Percentiles rank a stretch among this genome's conserved stretches.
Evolutionary conservation across 2,888 invertebrate genomes (phyloP).

Genomic region (Cotesia congregata): DNA sequence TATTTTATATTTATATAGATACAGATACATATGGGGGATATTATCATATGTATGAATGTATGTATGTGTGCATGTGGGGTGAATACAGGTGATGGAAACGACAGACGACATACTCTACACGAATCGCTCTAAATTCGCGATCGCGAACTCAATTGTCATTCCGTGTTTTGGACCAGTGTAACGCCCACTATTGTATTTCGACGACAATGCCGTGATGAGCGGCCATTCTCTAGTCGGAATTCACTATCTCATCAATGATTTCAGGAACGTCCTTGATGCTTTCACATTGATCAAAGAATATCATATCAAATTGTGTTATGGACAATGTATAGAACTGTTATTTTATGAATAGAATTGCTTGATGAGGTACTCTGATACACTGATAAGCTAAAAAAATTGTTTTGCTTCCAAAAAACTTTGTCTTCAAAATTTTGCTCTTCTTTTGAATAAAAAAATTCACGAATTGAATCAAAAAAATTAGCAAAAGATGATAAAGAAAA

Average conservation of each 20-base stretch:
- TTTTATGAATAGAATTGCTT: too few species aligned
- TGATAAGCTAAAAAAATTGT: too few species aligned
- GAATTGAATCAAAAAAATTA: too few species aligned
- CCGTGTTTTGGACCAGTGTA: constrained; percentile 51
- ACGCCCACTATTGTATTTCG: constrained; percentile 50
- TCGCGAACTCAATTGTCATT: constrained; percentile 36
- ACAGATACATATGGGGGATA: background rate
- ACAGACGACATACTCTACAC: constrained; percentile 20
- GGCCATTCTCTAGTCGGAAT: constrained; percentile 52
- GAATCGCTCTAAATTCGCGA: constrained; percentile 40
- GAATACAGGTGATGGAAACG: constrained; percentile 16
- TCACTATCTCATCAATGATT: constrained; percentile 29
- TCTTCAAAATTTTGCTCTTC: too few species aligned
- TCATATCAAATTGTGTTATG: background rate
- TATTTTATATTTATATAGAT: constrained; percentile 3
- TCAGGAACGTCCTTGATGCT: constrained; percentile 16
- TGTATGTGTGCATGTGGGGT: background rate
- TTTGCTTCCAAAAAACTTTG: too few species aligned
- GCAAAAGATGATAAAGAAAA: too few species aligned
- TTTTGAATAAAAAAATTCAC: too few species aligned
- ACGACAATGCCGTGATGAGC: constrained; percentile 60
- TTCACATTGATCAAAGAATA: background rate
- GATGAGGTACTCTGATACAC: too few species aligned
- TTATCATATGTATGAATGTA: background rate
- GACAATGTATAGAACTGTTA: too few species aligned